Conservation (phyloP, 2,113 vertebrate species). For the Muscicapa adusta region DNA sequence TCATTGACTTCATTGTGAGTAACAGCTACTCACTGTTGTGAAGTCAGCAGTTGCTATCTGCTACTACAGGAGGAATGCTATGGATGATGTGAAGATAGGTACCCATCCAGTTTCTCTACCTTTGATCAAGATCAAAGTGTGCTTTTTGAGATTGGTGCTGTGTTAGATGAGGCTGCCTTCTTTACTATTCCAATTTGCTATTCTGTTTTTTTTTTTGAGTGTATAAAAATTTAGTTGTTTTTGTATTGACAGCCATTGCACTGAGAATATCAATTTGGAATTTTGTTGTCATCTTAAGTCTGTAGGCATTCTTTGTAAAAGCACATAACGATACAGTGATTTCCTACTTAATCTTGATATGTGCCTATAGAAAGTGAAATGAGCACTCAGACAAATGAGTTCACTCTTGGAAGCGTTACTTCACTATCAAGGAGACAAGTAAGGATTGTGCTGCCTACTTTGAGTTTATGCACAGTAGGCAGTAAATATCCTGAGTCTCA, state of each 20-base stretch:
- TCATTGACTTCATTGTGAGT: neutral
- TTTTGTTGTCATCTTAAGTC: constrained; percentile 49
- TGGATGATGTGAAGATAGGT: neutral
- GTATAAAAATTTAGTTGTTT: constrained; percentile 40
- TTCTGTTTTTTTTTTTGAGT: constrained; percentile 38
- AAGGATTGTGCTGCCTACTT: neutral
- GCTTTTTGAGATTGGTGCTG: neutral
- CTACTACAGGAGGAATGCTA: neutral
- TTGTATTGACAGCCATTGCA: constrained; percentile 49
- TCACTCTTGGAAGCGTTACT: constrained; percentile 7
- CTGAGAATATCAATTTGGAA: constrained; percentile 49
- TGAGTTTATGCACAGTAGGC: constrained; percentile 4
- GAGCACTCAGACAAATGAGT: constrained; percentile 51
- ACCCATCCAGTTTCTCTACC: neutral
- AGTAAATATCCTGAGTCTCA: constrained; percentile 28
- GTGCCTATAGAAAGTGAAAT: constrained; percentile 30
- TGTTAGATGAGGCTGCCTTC: neutral
- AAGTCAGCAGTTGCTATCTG: neutral
- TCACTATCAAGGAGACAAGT: neutral
- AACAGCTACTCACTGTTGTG: neutral
- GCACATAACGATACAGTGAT: neutral
- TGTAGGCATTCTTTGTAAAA: constrained; percentile 20
- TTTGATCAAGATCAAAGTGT: constrained; percentile 63
- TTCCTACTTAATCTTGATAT: constrained; percentile 41
- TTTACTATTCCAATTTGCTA: constrained; percentile 24